Conservation (phyloP, 2,888 invertebrate species). For the Cosmorhoe ocellata region DNA sequence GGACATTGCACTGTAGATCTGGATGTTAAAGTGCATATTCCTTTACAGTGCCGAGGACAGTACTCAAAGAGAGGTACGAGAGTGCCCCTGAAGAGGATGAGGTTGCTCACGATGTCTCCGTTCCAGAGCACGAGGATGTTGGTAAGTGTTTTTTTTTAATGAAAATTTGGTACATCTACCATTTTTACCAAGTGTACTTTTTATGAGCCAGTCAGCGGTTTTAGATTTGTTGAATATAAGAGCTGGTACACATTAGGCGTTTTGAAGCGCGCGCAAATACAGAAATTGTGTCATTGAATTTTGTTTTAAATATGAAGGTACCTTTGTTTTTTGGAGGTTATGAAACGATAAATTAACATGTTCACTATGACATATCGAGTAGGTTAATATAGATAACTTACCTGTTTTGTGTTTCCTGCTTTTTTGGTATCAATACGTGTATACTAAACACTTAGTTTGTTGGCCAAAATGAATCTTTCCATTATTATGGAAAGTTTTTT, state of each 20-base stretch:
- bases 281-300: no score
- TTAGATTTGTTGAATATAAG: no score
- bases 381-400: background rate
- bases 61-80: conserved; percentile 91
- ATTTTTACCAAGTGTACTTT: background rate
- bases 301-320: no score
- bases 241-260: no score
- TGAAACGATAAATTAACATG: conserved; percentile 15
- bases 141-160: conserved; percentile 67
- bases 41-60: conserved; percentile 89
- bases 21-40: conserved; percentile 50
- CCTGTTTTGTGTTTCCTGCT: background rate
- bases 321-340: conserved; percentile 10
- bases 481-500: no score
- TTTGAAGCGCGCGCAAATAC: no score
- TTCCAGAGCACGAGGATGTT: conserved; percentile 77
- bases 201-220: background rate
- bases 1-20: conserved; percentile 39
- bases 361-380: conserved; percentile 6
- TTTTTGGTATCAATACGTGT: conserved; percentile 7
- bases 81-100: conserved; percentile 91
- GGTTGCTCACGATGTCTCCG: conserved; percentile 79
- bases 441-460: no score
- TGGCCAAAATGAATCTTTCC: no score
- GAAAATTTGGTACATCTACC: conserved; percentile 8